phyloP scores from a whole-genome alignment of 1,140 invertebrate species.

The Chionoecetes opilio region DNA sequence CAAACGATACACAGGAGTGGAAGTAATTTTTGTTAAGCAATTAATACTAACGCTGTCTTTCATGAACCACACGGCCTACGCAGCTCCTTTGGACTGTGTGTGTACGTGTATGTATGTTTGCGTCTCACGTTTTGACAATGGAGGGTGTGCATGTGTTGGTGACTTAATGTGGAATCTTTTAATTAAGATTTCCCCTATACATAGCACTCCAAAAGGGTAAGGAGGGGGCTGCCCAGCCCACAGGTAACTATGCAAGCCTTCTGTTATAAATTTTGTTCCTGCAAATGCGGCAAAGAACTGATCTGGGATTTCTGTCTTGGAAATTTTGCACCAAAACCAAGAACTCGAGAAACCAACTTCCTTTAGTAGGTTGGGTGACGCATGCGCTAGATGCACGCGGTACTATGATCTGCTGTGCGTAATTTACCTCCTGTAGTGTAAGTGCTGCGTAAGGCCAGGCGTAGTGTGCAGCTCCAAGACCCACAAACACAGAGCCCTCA shows the following conservation, averaged over 20 bases:
- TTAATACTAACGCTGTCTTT: too few relatives aligned
- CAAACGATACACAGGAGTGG: too few relatives aligned
- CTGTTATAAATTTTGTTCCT: not conserved
- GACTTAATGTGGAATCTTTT: not conserved
- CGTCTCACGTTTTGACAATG: not conserved
- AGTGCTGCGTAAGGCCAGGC: not conserved
- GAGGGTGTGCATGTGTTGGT: not conserved
- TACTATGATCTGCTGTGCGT: conserved; percentile 6
- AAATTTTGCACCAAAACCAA: not conserved
- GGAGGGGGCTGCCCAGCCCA: not conserved
- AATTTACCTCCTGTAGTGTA: not conserved
- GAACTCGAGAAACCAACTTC: not conserved
- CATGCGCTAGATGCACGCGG: conserved; percentile 6
- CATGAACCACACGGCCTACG: too few relatives aligned
- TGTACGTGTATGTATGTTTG: not conserved
- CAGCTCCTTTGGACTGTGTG: not conserved
- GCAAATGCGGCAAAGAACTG: too few relatives aligned
- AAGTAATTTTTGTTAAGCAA: too few relatives aligned
- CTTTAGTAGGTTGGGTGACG: not conserved
- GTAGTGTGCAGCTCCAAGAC: not conserved
- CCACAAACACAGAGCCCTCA: not conserved
- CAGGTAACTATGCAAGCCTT: not conserved
- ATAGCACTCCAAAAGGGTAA: not conserved
- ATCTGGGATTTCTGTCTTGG: not conserved
- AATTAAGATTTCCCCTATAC: not conserved